These are phyloP conservation scores for Drosophila nasuta DNA, from an alignment of 1,140 invertebrate species.

Conservation along the genomic window DNA sequence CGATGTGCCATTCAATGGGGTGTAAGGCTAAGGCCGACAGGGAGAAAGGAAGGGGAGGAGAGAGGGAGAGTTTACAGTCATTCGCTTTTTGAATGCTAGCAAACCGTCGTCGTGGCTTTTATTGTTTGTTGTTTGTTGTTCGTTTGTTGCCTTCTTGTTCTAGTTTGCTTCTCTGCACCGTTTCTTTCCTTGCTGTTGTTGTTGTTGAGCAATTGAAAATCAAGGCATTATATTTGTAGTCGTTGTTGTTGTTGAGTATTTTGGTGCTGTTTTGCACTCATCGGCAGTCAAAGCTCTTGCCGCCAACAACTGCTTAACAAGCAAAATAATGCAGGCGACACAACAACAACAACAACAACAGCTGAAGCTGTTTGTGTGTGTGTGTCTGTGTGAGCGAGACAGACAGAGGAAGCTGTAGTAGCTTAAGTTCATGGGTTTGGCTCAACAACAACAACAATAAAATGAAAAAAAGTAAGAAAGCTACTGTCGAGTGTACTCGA, in stretches of 20 bases:
- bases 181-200: slow-evolving; percentile 1
- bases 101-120: slow-evolving; percentile 55
- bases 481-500: too few relatives aligned
- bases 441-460: too few relatives aligned
- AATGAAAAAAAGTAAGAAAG: too few relatives aligned
- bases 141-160: slow-evolving; percentile 50
- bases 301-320: slow-evolving; percentile 76
- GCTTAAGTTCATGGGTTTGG: neutral
- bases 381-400: neutral
- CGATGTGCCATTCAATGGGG: slow-evolving; percentile 52
- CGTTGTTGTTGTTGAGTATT: slow-evolving; percentile 44
- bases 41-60: neutral
- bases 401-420: neutral
- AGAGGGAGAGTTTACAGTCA: slow-evolving; percentile 6
- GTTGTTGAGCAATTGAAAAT: slow-evolving; percentile 69
- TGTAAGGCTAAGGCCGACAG: neutral
- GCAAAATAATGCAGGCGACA: slow-evolving; percentile 68
- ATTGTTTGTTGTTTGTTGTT: slow-evolving; percentile 74
- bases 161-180: neutral
- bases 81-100: slow-evolving; percentile 20
- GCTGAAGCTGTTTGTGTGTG: too few relatives aligned
- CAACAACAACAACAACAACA: slow-evolving; percentile 2
- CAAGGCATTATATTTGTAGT: slow-evolving; percentile 64
- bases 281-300: slow-evolving; percentile 63
- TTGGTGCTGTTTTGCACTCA: slow-evolving; percentile 61